Conservation (phyloP, 2,797 vertebrate species). For the Lithobates sylvaticus region DNA sequence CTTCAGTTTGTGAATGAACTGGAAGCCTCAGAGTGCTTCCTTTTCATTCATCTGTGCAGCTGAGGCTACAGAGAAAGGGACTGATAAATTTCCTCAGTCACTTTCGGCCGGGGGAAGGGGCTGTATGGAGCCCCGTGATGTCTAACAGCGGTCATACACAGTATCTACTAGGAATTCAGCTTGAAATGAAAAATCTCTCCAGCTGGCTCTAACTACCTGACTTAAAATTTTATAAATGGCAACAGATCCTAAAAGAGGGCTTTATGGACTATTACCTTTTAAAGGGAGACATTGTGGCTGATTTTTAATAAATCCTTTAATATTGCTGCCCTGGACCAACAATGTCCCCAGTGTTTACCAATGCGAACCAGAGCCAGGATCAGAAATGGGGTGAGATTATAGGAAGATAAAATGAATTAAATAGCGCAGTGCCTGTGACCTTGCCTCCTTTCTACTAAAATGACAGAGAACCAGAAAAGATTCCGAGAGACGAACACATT, state of each 20-base stretch:
- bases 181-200: not conserved
- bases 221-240: slow-evolving; percentile 41
- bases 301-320: slow-evolving; percentile 20
- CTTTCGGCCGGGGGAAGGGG: too few species aligned
- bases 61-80: too few species aligned
- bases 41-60: too few species aligned
- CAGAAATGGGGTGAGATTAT: not conserved
- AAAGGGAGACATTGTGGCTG: slow-evolving; percentile 33
- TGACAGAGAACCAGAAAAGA: not conserved
- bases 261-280: slow-evolving; percentile 51
- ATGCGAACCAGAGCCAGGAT: not conserved
- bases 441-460: not conserved
- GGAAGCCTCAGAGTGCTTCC: too few species aligned
- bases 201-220: slow-evolving; percentile 21
- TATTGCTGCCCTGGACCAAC: not conserved
- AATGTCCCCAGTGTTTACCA: not conserved
- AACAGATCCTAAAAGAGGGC: slow-evolving; percentile 29
- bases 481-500: not conserved
- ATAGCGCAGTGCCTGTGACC: slow-evolving; percentile 13
- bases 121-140: too few species aligned
- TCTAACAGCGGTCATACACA: too few species aligned
- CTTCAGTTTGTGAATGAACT: too few species aligned
- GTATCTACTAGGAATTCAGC: too few species aligned
- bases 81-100: too few species aligned
- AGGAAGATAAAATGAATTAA: slow-evolving; percentile 32